These are phyloP conservation scores for Drosophila mayri DNA, from an alignment of 1,140 invertebrate species.

Conservation along the genomic window DNA sequence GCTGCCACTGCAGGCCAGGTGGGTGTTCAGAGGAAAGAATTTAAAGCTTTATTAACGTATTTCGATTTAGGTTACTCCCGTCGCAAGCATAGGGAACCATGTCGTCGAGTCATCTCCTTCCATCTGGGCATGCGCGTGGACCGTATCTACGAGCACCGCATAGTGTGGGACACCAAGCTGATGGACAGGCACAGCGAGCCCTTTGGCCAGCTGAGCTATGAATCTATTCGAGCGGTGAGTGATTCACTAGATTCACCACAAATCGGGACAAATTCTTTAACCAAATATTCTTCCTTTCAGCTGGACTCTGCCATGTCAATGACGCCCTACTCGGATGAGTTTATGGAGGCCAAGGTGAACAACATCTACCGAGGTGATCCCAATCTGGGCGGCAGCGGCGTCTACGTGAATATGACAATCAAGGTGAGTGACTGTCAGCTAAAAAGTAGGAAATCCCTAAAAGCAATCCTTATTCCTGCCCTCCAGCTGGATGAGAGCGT, in stretches of 20 bases:
- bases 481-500: slow-evolving; percentile 87
- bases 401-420: slow-evolving; percentile 94
- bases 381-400: slow-evolving; percentile 88
- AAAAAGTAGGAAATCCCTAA: not conserved
- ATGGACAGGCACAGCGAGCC: slow-evolving; percentile 91
- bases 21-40: slow-evolving; percentile 6
- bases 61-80: slow-evolving; percentile 89
- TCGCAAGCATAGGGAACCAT: slow-evolving; percentile 91
- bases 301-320: slow-evolving; percentile 95
- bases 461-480: too few species aligned
- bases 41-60: not conserved
- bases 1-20: slow-evolving; percentile 94
- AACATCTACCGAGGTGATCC: slow-evolving; percentile 91
- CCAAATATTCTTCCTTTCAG: slow-evolving; percentile 84
- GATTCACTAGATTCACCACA: too few species aligned
- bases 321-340: slow-evolving; percentile 94
- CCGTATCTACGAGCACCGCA: slow-evolving; percentile 91
- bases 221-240: slow-evolving; percentile 93
- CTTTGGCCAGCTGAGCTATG: slow-evolving; percentile 93
- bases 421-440: slow-evolving; percentile 84
- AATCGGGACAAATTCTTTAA: not conserved
- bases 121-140: slow-evolving; percentile 93
- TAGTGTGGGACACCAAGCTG: slow-evolving; percentile 91
- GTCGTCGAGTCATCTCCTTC: slow-evolving; percentile 92
- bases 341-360: slow-evolving; percentile 92